Base-by-base conservation (phyloP, 2,888 invertebrate species). In the Drosophila fungiperda region DNA sequence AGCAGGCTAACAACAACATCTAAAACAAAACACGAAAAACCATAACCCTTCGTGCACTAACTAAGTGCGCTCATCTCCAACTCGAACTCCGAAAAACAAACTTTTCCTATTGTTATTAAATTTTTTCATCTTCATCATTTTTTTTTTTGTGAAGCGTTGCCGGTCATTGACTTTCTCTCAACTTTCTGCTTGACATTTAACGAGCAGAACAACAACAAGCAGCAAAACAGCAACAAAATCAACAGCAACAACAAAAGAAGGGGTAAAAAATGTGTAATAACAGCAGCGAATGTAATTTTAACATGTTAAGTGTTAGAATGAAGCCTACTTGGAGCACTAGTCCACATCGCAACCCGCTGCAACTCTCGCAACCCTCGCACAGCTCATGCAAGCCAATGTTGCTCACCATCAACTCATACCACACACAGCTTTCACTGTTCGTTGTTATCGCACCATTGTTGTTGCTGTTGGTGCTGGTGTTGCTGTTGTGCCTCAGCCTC, bases 261-360 rank as follows among this genome's bases (percentile, higher is more conserved):
- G 33, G 52, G 52, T 8, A 53, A 54, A 54, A 38, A 38, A 58
- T 67, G 48, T 70, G 64, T 68, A 78, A 70, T 71, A 74, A 71
- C 76, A 79, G 80, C 69, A 49, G 77, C 57, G 80, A 81, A 81
- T 77, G 80, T 81, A 83, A 81, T 80, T 80, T 81, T 83, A 81
- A 80, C 87, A 87, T 85, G 89, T 89, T 88, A 85, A 85, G 85
- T 89, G 85, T 84, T 89, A 82, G 89, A 88, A 81, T 88, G 87
- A 85, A 85, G 84, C 89, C 84, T 88, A 85, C 89, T 85, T 83
- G 68, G 73, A 69, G 81, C 76, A 60, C 73, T 73, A 60, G 48
- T 15, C 61, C n/a, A 23, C 29, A 17, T 36, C 26, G 17, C 26
- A 15, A 5, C 15, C 12, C 64, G 35, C 42, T 6, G 36, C 29